Percentiles rank a stretch among this genome's conserved stretches.
Evolutionary conservation across 2,113 vertebrate species (phyloP).

Genomic region (Myotis lucifugus): DNA sequence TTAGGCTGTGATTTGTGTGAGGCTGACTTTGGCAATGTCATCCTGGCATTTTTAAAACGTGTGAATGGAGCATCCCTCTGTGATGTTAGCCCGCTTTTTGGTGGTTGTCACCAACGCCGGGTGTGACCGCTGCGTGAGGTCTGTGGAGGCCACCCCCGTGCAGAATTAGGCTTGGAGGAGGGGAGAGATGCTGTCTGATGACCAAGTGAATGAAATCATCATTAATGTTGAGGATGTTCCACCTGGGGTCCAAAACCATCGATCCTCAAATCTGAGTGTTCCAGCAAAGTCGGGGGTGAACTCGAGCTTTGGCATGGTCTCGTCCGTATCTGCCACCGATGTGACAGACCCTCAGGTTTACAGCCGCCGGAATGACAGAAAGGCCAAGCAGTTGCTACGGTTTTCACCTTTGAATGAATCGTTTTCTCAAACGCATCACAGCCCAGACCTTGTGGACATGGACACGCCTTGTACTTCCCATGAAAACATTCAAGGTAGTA

Average conservation of each 20-base stretch:
- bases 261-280: not conserved
- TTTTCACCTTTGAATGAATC: not conserved
- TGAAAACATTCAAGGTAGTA: slow-evolving; percentile 66
- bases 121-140: not conserved
- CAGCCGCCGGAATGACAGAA: not conserved
- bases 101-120: fast-evolving
- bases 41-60: slow-evolving; percentile 2
- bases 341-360: not conserved
- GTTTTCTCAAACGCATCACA: not conserved
- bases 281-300: not conserved
- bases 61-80: not conserved
- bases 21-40: not conserved
- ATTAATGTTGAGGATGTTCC: slow-evolving; percentile 33
- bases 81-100: not conserved
- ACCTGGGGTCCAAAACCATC: not conserved
- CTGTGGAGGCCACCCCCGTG: not conserved
- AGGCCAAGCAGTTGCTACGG: not conserved
- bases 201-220: not conserved
- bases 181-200: slow-evolving; percentile 49
- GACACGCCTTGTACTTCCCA: not conserved
- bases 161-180: not conserved
- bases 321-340: not conserved
- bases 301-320: not conserved
- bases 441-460: not conserved
- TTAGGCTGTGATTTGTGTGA: not conserved